Conservation (phyloP, 2,113 vertebrate species). For the Poeciliopsis turrubarensis region DNA sequence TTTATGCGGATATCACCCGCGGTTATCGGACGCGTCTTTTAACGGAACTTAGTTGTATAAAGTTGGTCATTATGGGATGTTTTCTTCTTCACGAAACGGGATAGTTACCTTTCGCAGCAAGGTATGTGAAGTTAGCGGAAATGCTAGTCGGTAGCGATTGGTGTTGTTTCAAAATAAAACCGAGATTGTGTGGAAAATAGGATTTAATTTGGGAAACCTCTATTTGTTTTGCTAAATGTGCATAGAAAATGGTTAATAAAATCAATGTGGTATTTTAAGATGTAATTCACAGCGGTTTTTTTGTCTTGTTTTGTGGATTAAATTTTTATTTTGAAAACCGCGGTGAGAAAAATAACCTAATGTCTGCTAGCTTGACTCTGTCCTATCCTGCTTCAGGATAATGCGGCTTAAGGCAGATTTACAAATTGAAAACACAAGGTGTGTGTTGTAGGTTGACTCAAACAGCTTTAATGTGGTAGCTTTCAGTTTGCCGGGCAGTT, state of each 20-base stretch:
- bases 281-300: neutral
- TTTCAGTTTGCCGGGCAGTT: neutral
- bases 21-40: neutral
- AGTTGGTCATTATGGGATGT: neutral
- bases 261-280: too few relatives aligned
- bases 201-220: neutral
- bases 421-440: constrained; percentile 44
- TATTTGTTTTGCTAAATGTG: neutral
- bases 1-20: too few relatives aligned
- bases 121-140: neutral
- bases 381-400: constrained; percentile 70
- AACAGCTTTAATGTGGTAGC: neutral
- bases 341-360: neutral
- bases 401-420: constrained; percentile 77
- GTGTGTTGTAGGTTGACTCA: neutral
- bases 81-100: neutral
- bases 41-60: neutral
- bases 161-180: constrained; percentile 42
- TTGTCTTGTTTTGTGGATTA: neutral
- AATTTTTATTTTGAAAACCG: constrained; percentile 36
- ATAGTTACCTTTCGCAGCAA: constrained; percentile 36
- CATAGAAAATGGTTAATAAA: neutral
- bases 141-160: neutral
- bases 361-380: constrained; percentile 20
- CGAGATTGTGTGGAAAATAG: neutral